These are phyloP conservation scores for Oedothorax gibbosus DNA, from an alignment of 1,140 invertebrate genomes.

Conservation along the genomic window DNA sequence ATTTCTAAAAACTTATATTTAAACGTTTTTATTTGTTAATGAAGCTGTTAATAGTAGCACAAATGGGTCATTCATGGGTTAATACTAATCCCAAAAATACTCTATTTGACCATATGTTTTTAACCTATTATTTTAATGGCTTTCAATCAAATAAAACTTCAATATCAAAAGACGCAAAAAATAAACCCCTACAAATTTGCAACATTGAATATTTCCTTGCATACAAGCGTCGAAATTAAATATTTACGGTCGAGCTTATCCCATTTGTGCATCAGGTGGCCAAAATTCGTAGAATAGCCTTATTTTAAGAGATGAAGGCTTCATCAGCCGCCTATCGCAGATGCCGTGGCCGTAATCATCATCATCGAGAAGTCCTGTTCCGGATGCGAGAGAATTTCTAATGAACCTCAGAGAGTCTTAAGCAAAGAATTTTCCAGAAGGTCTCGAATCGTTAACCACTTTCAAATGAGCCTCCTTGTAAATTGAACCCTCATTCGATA, in stretches of 20 bases:
- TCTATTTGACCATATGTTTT: neutral
- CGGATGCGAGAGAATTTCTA: slow-evolving; percentile 34
- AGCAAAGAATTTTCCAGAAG: slow-evolving; percentile 16
- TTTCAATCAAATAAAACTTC: neutral
- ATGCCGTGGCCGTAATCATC: slow-evolving; percentile 24
- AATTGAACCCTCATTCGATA: slow-evolving; percentile 42
- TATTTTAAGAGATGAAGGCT: neutral
- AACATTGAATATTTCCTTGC: neutral
- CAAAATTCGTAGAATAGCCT: slow-evolving; percentile 8
- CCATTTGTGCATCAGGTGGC: slow-evolving; percentile 31
- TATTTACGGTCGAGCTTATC: neutral
- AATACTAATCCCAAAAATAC: neutral
- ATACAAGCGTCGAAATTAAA: neutral
- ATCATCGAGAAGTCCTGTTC: slow-evolving; percentile 13
- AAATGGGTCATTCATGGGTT: neutral
- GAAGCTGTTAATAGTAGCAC: neutral
- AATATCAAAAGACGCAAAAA: neutral
- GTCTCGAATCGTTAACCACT: slow-evolving; percentile 25
- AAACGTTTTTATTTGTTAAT: too few species aligned
- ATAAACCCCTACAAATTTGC: neutral
- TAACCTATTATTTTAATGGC: neutral
- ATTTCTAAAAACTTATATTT: too few species aligned
- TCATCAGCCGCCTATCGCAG: neutral
- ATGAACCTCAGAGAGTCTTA: slow-evolving; percentile 26
- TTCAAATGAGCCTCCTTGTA: slow-evolving; percentile 31